Conservation (phyloP, 1,140 invertebrate genomes). For the Saccostrea cuccullata region DNA sequence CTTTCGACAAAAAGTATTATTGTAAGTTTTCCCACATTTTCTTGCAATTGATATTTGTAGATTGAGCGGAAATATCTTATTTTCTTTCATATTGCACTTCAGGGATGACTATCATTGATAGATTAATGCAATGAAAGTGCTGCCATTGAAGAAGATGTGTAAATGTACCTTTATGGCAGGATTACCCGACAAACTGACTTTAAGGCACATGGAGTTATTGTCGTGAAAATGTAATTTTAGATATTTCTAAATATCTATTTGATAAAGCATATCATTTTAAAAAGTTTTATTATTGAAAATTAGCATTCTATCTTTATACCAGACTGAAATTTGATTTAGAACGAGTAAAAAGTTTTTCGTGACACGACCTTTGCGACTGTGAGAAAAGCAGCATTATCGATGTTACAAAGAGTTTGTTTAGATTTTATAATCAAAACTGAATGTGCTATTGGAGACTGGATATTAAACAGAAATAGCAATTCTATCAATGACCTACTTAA, state of each 20-base stretch:
- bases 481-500: no score
- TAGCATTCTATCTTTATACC: neutral
- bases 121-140: no score
- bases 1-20: no score
- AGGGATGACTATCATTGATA: no score
- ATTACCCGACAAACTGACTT: neutral
- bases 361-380: conserved; percentile 6
- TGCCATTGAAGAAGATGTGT: no score
- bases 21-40: no score
- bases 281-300: neutral
- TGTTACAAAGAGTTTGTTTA: neutral
- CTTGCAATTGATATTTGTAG: no score
- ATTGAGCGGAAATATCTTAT: no score
- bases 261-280: neutral
- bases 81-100: no score
- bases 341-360: neutral
- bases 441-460: no score
- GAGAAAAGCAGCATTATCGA: neutral
- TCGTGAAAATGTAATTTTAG: neutral
- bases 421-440: neutral
- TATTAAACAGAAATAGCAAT: no score
- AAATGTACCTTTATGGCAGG: neutral
- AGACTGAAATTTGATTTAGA: conserved; percentile 4
- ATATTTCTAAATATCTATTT: neutral
- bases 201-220: neutral